Evolutionary conservation across 2,113 vertebrate species (phyloP), one percentile per base, ranked within the genome.

Genomic region (Percina caprodes): DNA sequence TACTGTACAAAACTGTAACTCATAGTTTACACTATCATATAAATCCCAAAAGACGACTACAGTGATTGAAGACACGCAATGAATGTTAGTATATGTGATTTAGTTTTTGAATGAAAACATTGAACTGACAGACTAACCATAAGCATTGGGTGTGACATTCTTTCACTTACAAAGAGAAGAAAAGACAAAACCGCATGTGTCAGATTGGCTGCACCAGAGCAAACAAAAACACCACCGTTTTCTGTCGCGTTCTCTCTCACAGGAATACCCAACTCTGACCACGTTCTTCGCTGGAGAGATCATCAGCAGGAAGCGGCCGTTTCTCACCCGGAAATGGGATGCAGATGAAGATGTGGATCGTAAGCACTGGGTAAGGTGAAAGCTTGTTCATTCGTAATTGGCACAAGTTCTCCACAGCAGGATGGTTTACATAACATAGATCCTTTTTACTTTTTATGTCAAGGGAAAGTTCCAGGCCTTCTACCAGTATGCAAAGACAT

Each of bases 201-300:
- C 19, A 21, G 52, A 19, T 19, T 9, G 14, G 51, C 61, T 30
- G 46, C 6, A 6, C 21, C 39, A n/a, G 12, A 66, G 45, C 19
- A 13, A 66, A 66, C 39, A 49, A 66, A 54, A 78, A 46, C 35
- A 3, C 9, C 16, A 14, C 39, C 16, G n/a, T 65, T 45, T 26
- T 82, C 6, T 67, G 45, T 55, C 33, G 33, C 2, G 1, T 0
- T 74, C 26, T 0, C 45, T 52, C 46, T 75, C 63, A 0, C 68
- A 99, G 98, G 98, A 99, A 86, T 99, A 99, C 91, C 98, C 98
- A 30, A 99, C 97, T 56, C 96, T 99, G 86, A 99, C 98, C 6
- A 99, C 98, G 10, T 99, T 99, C 92, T 99, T 99, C 70, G 97
- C 99, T 69, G 98, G 98, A 3, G 98, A 99, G 92, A 99, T 99